phyloP scores from a whole-genome alignment of 2,113 vertebrate species.

The Triplophysa dalaica region DNA sequence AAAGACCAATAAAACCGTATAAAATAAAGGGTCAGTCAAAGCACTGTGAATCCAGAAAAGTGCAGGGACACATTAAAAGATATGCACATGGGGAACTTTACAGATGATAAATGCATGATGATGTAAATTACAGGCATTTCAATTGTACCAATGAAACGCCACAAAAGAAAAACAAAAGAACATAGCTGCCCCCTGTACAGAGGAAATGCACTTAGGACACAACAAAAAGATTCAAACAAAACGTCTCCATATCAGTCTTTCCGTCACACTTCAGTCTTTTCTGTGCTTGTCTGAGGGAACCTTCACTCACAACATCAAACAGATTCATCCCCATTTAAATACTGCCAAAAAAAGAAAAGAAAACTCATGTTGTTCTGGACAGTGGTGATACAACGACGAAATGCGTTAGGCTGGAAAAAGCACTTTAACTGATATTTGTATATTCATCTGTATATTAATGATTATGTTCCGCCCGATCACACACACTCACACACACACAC shows the following conservation, averaged over 20 bases:
- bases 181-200: slow-evolving; percentile 47
- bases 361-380: background rate
- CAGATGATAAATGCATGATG: background rate
- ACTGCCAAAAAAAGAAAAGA: background rate
- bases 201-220: slow-evolving; percentile 44
- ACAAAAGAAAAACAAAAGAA: background rate
- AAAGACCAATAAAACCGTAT: background rate
- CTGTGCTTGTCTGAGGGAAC: slow-evolving; percentile 21
- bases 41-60: slow-evolving; percentile 29
- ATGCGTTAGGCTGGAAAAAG: slow-evolving; percentile 48
- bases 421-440: slow-evolving; percentile 46
- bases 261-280: background rate
- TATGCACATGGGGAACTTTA: background rate
- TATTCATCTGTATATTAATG: slow-evolving; percentile 46
- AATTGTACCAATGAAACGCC: slow-evolving; percentile 9
- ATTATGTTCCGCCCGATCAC: slow-evolving; percentile 1
- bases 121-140: slow-evolving; percentile 22
- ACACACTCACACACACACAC: slow-evolving; percentile 4
- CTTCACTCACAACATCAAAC: background rate
- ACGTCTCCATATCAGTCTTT: background rate
- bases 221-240: slow-evolving; percentile 5
- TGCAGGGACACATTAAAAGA: slow-evolving; percentile 33
- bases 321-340: slow-evolving; percentile 1
- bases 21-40: slow-evolving; percentile 26
- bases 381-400: slow-evolving; percentile 27